Conservation (phyloP, 1,140 invertebrate genomes). For the Drosophila azteca region DNA sequence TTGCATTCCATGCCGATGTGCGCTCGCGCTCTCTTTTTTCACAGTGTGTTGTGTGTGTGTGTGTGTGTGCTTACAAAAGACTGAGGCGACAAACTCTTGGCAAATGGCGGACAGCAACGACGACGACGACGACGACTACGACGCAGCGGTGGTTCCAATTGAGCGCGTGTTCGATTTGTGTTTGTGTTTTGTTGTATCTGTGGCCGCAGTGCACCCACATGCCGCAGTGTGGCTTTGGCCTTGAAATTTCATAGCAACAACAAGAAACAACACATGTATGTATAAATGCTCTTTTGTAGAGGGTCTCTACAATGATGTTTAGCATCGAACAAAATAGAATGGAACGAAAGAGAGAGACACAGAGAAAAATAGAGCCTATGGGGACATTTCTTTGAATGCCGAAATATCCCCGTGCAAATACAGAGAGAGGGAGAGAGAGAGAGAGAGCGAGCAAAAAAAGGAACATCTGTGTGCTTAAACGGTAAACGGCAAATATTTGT, state of each 20-base stretch:
- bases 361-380: too few species aligned
- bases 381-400: too few species aligned
- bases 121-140: slow-evolving; percentile 12
- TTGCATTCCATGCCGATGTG: slow-evolving; percentile 5
- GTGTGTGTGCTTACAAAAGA: slow-evolving; percentile 52
- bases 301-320: slow-evolving; percentile 19
- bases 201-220: slow-evolving; percentile 48
- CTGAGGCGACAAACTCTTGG: slow-evolving; percentile 75
- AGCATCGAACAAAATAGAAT: not conserved
- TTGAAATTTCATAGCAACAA: slow-evolving; percentile 44
- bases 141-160: slow-evolving; percentile 44
- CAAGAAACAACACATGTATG: slow-evolving; percentile 10
- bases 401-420: too few species aligned
- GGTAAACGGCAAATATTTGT: too few species aligned
- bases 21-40: slow-evolving; percentile 13
- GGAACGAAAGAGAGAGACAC: too few species aligned
- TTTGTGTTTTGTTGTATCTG: not conserved
- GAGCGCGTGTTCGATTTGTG: slow-evolving; percentile 14
- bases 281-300: slow-evolving; percentile 18
- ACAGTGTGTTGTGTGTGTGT: not conserved
- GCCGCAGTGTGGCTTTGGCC: slow-evolving; percentile 35
- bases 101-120: slow-evolving; percentile 36
- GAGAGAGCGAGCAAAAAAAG: too few species aligned
- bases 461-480: not conserved
- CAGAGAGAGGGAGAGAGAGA: too few species aligned